phyloP scores from a whole-genome alignment of 2,888 invertebrate genomes.

The Vandiemenella viatica region DNA sequence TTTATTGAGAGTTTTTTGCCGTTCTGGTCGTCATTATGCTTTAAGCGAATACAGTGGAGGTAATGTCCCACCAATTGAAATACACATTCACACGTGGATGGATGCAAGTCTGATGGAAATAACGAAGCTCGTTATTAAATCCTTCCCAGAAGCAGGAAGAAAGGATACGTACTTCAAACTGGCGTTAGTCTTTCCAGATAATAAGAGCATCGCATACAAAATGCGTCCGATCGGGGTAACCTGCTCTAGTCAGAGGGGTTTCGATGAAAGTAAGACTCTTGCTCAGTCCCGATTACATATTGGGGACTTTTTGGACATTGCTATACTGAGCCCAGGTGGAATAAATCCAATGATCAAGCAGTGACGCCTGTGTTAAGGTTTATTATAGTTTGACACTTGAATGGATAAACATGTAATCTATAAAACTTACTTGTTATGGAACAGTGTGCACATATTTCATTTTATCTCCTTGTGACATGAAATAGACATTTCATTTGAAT shows the following conservation, averaged over 20 bases:
- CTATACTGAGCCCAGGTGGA: too few species aligned
- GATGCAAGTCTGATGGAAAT: conserved; percentile 92
- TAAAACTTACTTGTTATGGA: too few species aligned
- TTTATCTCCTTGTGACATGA: too few species aligned
- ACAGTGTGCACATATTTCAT: too few species aligned
- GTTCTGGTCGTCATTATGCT: conserved; percentile 81
- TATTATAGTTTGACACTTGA: too few species aligned
- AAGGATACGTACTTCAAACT: conserved; percentile 97
- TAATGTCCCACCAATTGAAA: conserved; percentile 87
- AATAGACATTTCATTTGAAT: too few species aligned
- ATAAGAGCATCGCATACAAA: conserved; percentile 54
- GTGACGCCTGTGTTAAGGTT: too few species aligned
- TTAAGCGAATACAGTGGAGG: conserved; percentile 80
- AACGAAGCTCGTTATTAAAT: conserved; percentile 93
- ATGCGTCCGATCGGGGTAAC: conserved; percentile 92
- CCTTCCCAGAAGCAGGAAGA: conserved; percentile 88
- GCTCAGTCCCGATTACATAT: conserved; percentile 53
- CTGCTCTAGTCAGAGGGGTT: conserved; percentile 78
- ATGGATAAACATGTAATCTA: too few species aligned
- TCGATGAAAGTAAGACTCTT: conserved; percentile 88
- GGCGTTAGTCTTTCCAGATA: conserved; percentile 71
- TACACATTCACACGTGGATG: conserved; percentile 97
- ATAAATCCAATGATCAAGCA: too few species aligned
- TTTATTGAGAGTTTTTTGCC: conserved; percentile 80
- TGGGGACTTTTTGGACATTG: too few species aligned